A percentile compares a stretch with the other conserved stretches of the same genome.
phyloP scores from a whole-genome alignment of 2,113 vertebrate species.

The Callaeas wilsoni region DNA sequence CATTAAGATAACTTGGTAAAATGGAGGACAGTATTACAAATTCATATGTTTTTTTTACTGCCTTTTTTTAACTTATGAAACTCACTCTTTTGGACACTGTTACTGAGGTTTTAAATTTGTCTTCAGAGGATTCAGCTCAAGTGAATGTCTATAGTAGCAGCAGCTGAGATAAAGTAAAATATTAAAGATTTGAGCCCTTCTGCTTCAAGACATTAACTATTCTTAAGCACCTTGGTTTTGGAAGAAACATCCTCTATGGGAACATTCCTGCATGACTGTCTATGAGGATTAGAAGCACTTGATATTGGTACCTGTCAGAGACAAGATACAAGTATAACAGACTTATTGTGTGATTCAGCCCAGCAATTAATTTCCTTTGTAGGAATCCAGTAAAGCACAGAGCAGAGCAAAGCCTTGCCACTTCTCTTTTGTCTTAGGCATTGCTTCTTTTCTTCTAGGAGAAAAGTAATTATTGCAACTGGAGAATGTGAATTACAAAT shows the following conservation, averaged over 20 bases:
- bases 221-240: neutral
- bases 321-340: neutral
- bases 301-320: neutral
- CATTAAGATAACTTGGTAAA: neutral
- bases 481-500: neutral
- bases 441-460: slow-evolving; percentile 10
- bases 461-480: neutral
- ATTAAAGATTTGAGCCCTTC: neutral
- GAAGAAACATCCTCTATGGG: neutral
- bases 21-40: neutral
- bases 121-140: neutral
- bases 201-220: neutral
- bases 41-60: no score
- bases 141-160: neutral
- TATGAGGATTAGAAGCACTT: neutral
- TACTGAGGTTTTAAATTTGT: neutral
- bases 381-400: neutral
- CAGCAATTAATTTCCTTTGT: neutral
- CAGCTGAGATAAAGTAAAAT: neutral
- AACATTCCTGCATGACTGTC: neutral
- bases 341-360: neutral
- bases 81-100: neutral
- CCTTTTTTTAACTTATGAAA: neutral
- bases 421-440: slow-evolving; percentile 28
- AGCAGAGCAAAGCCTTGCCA: neutral